phyloP scores from a whole-genome alignment of 2,797 vertebrate genomes.

The Coregonus sp. region DNA sequence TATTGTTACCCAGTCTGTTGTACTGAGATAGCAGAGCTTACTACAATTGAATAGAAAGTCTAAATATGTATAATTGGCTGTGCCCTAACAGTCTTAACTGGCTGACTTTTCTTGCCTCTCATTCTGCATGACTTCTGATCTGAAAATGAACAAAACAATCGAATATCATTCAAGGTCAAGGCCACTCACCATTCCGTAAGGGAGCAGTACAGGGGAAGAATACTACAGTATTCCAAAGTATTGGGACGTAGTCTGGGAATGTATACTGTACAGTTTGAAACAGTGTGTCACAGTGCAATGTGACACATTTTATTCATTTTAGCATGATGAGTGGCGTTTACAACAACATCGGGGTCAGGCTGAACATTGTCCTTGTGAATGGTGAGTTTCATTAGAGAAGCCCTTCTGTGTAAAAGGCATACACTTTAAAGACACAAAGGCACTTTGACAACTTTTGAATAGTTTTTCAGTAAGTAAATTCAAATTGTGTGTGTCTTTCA shows the following conservation, averaged over 20 bases:
- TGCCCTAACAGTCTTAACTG: not conserved
- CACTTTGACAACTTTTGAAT: no score
- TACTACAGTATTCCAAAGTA: no score
- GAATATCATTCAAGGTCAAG: no score
- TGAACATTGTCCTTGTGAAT: conserved; percentile 76
- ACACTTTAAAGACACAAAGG: no score
- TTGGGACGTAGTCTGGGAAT: no score
- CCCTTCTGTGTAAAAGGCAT: not conserved
- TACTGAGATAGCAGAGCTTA: no score
- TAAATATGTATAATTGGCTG: no score
- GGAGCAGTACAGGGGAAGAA: no score
- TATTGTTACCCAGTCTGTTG: not conserved
- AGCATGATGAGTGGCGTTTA: conserved; percentile 76
- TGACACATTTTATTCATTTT: conserved; percentile 2
- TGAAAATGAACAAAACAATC: not conserved
- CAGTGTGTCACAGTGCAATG: not conserved
- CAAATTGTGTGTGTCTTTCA: not conserved
- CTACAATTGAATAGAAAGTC: no score
- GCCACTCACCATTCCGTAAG: no score
- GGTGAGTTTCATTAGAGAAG: conserved; percentile 65
- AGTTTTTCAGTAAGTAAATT: no score
- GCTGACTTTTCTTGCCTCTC: not conserved
- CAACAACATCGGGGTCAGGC: conserved; percentile 76
- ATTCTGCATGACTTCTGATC: not conserved
- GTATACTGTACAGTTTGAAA: not conserved